Evolutionary conservation across 1,140 invertebrate species (phyloP).

Genomic region (Procambarus virginalis): DNA sequence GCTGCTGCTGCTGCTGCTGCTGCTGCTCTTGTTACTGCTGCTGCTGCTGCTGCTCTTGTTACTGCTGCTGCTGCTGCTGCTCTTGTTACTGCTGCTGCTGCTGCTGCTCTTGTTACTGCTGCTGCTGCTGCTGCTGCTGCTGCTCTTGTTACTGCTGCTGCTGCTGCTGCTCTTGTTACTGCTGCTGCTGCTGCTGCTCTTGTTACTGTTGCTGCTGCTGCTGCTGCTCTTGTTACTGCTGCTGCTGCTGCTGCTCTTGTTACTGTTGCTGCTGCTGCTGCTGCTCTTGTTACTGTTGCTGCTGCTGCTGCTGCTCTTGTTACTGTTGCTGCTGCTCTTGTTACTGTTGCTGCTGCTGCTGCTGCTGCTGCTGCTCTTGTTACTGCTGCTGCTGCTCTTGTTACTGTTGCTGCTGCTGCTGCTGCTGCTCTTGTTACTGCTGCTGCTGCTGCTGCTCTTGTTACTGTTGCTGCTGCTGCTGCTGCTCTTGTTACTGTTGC

Average conservation of each 20-base stretch:
- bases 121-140: neutral
- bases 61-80: slow-evolving; percentile 7
- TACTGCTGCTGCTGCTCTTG: neutral
- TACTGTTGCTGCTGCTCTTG: slow-evolving; percentile 4
- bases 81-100: slow-evolving; percentile 3
- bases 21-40: neutral
- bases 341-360: neutral
- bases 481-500: too few species aligned
- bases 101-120: slow-evolving; percentile 3
- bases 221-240: neutral
- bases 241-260: neutral
- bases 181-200: slow-evolving; percentile 3
- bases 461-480: too few species aligned
- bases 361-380: neutral
- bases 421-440: slow-evolving; percentile 3
- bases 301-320: slow-evolving; percentile 3
- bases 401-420: slow-evolving; percentile 8
- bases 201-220: neutral
- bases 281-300: neutral
- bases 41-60: neutral
- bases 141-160: neutral
- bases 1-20: neutral
- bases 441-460: neutral
- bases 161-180: neutral
- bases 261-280: slow-evolving; percentile 7